Percentiles rank a stretch among this genome's conserved stretches.
Evolutionary conservation across 2,888 invertebrate genomes (phyloP).

Genomic region (Anoplius nigerrimus): DNA sequence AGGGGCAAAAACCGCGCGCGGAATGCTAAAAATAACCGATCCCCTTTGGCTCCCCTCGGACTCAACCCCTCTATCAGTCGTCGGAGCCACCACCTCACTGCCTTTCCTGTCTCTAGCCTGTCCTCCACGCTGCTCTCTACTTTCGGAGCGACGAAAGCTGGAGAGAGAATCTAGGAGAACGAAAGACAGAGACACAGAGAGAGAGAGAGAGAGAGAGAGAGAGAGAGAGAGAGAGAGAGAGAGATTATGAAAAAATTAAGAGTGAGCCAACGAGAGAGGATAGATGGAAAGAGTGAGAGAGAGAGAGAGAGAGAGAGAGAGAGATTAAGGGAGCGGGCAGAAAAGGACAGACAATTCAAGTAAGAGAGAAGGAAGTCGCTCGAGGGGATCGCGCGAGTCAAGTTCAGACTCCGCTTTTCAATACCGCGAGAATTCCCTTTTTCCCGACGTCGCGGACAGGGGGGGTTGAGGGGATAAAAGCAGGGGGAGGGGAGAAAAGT

Average conservation of each 20-base stretch:
- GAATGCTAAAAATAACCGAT: conserved; percentile 42
- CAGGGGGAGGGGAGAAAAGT: background rate
- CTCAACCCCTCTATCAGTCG: background rate
- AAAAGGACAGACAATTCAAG: too few relatives aligned
- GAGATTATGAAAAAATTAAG: too few relatives aligned
- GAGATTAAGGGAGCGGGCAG: too few relatives aligned
- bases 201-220: too few relatives aligned
- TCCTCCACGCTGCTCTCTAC: conserved; percentile 19
- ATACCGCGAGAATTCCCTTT: conserved; percentile 9
- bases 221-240: conserved; percentile 6
- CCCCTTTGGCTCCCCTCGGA: background rate
- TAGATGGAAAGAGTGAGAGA: too few relatives aligned
- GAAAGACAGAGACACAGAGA: background rate
- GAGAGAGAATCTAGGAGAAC: too few relatives aligned
- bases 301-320: too few relatives aligned
- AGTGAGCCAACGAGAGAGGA: too few relatives aligned
- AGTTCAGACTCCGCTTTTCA: conserved; percentile 19
- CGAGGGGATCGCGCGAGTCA: conserved; percentile 19
- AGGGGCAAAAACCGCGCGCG: conserved; percentile 13
- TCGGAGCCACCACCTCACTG: conserved; percentile 3
- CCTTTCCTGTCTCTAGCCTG: conserved; percentile 1
- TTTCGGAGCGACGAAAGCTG: conserved; percentile 24
- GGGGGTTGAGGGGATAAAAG: background rate
- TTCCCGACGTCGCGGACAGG: background rate
- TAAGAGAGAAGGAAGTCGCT: background rate